A percentile compares a stretch with the other conserved stretches of the same genome.
phyloP scores from a whole-genome alignment of 2,113 vertebrate species.

The Genyomyrus donnyi region DNA sequence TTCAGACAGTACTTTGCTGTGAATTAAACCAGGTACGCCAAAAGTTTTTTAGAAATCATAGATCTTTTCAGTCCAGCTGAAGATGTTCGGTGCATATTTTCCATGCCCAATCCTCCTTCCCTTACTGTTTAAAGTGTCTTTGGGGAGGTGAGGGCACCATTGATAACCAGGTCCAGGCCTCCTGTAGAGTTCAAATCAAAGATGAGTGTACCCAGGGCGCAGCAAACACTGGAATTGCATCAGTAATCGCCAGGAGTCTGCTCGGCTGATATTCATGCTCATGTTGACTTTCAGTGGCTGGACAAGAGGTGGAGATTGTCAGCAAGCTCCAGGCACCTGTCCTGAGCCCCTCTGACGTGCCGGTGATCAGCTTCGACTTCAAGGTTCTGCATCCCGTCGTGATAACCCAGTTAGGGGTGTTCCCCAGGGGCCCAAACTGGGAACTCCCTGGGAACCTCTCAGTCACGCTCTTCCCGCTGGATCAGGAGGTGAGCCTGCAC shows the following conservation, averaged over 20 bases:
- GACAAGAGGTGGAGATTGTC: constrained; percentile 78
- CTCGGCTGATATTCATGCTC: background rate
- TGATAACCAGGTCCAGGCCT: background rate
- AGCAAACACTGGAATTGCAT: background rate
- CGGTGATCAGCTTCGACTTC: constrained; percentile 79
- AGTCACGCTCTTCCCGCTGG: constrained; percentile 84
- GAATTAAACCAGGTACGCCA: background rate
- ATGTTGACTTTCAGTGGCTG: constrained; percentile 51
- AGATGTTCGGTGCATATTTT: background rate
- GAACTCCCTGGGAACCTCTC: constrained; percentile 82
- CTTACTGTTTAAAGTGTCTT: background rate
- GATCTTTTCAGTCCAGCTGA: background rate
- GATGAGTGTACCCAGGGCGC: background rate
- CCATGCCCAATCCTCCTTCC: background rate
- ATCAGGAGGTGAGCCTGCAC: constrained; percentile 74
- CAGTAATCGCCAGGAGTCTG: background rate
- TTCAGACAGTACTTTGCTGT: background rate
- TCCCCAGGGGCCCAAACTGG: constrained; percentile 57
- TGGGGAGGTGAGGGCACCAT: background rate
- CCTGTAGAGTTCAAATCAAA: background rate
- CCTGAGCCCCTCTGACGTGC: constrained; percentile 65
- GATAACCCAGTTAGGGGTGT: constrained; percentile 85
- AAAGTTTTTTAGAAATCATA: background rate
- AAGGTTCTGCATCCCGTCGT: constrained; percentile 88
- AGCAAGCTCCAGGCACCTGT: constrained; percentile 56